A percentile compares a stretch with the other conserved stretches of the same genome.
Evolutionary conservation across 2,113 vertebrate species (phyloP).

Genomic region (Tautogolabrus adspersus): DNA sequence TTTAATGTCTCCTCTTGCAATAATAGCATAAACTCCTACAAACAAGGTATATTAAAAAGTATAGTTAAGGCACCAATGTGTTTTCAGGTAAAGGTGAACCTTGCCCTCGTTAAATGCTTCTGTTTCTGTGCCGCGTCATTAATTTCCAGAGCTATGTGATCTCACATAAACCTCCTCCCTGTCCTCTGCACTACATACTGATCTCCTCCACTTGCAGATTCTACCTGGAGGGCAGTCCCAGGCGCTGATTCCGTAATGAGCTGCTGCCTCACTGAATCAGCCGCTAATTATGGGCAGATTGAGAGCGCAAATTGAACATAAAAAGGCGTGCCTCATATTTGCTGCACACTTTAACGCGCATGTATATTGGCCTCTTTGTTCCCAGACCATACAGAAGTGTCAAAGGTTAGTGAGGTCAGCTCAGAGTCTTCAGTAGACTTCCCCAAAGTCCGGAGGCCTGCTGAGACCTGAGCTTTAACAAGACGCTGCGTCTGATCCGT

Average conservation of each 20-base stretch:
- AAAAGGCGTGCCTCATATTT: constrained; percentile 15
- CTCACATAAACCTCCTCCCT: constrained; percentile 1
- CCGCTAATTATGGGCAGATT: constrained; percentile 55
- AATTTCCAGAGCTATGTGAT: background rate
- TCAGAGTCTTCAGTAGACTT: constrained; percentile 40
- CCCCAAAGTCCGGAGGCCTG: constrained; percentile 57
- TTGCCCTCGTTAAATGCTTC: background rate
- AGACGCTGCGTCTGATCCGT: constrained; percentile 51
- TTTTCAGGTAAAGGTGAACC: background rate
- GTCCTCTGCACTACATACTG: constrained; percentile 14
- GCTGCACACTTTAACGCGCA: background rate
- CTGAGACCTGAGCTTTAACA: constrained; percentile 54
- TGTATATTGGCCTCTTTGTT: constrained; percentile 25
- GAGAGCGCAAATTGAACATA: constrained; percentile 48
- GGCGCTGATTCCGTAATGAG: constrained; percentile 51
- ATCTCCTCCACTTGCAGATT: constrained; percentile 29
- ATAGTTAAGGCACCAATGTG: background rate
- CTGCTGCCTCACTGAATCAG: constrained; percentile 52
- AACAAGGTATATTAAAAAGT: background rate
- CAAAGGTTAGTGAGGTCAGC: constrained; percentile 65
- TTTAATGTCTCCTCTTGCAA: background rate
- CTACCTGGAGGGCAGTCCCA: constrained; percentile 51
- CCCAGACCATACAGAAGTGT: constrained; percentile 17
- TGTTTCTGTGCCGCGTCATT: background rate
- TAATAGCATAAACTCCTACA: background rate